Percentiles rank a stretch among this genome's conserved stretches.
Evolutionary conservation across 2,888 invertebrate genomes (phyloP).

Genomic region (Dioctria rufipes): DNA sequence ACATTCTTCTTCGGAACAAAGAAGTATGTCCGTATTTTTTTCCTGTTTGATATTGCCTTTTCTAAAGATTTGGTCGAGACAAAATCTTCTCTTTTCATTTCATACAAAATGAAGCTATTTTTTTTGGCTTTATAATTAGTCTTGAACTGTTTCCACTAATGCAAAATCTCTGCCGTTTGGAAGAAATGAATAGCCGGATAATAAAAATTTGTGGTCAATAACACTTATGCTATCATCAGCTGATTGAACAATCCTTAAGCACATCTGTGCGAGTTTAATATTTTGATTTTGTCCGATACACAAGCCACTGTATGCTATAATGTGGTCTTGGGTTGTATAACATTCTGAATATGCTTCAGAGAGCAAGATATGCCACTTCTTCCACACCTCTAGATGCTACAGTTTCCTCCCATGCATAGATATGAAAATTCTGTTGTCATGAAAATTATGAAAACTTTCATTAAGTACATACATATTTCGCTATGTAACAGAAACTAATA

Average conservation of each 20-base stretch:
- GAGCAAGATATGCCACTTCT: slow-evolving; percentile 55
- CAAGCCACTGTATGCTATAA: slow-evolving; percentile 54
- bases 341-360: slow-evolving; percentile 52
- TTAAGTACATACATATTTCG: slow-evolving; percentile 19
- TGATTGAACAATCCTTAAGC: slow-evolving; percentile 56
- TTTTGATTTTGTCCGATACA: slow-evolving; percentile 53
- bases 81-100: too few species aligned
- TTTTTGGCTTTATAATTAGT: not conserved
- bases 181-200: slow-evolving; percentile 42
- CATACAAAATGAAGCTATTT: too few species aligned
- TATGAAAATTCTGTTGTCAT: slow-evolving; percentile 53
- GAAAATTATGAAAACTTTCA: slow-evolving; percentile 53
- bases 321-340: slow-evolving; percentile 55
- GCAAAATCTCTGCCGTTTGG: slow-evolving; percentile 50
- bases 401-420: slow-evolving; percentile 53
- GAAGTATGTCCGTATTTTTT: too few species aligned
- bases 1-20: too few species aligned
- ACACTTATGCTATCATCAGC: slow-evolving; percentile 50
- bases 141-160: not conserved
- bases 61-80: too few species aligned
- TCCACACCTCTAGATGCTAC: slow-evolving; percentile 55
- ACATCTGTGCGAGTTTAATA: slow-evolving; percentile 56
- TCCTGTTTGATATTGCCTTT: too few species aligned
- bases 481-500: slow-evolving; percentile 30
- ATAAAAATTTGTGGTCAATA: too few species aligned